Evolutionary conservation across 2,797 vertebrate genomes (phyloP), one percentile per base, ranked within the genome.

Genomic region (Rachycentron canadum): DNA sequence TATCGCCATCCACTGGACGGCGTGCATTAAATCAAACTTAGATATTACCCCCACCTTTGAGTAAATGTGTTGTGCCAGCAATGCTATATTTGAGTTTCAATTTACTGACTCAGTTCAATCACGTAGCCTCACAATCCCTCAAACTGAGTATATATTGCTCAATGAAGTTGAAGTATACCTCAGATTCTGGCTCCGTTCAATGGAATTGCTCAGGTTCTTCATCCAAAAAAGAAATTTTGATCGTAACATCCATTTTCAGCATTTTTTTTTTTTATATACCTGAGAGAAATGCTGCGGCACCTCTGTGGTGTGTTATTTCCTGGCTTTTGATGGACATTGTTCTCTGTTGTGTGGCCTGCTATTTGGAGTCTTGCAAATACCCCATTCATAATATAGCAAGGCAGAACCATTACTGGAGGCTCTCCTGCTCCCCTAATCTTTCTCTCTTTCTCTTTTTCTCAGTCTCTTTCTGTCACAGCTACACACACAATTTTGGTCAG

Each of bases 41-140:
- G 73, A 82, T 83, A 89, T 90, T 79, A 75, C 78, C 40, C 73
- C 19, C 49, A 76, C 81, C 79, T 78, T 69, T 45, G 5, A 81
- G 84, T 76, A 81, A 82, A 85, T 87, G 41, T 77, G 71, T 89
- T 82, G 82, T 76, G 77, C 81, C 66, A 69, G 82, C 82, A 69
- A 45, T 52, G 81, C 83, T 87, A 76, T 81, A 57, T 86, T 85
- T 84, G 73, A 86, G 76, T 82, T 86, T 85, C 83, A 87, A 91
- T 94, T 93, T 92, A 88, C 82, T 82, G 82, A 83, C 71, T 60
- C 73, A 58, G 55, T 81, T 89, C 78, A 83, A 74, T 87, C 86
- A 82, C 56, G 32, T 1, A 41, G 55, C 66, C 67, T 58, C 68
- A 65, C 86, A 52, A 75, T 85, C 53, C 56, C 57, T 91, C 90